These are phyloP conservation scores for Oxygymnocypris stewartii DNA, from an alignment of 2,113 vertebrate species.

Conservation along the genomic window DNA sequence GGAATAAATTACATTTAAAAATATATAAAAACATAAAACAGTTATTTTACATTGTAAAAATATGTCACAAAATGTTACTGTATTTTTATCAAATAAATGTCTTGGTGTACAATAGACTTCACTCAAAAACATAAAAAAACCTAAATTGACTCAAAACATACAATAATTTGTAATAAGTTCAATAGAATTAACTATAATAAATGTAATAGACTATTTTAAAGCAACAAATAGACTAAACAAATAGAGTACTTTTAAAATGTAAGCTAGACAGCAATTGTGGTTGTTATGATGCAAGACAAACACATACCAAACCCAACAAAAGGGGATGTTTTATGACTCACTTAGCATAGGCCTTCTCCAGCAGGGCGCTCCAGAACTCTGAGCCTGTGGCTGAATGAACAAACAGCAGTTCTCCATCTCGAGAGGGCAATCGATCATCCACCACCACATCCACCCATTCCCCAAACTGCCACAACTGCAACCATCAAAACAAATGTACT, in stretches of 20 bases:
- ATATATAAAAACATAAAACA: neutral
- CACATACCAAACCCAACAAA: neutral
- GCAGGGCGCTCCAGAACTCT: constrained; percentile 78
- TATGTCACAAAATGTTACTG: neutral
- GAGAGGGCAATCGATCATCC: constrained; percentile 76
- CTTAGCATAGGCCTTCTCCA: constrained; percentile 74
- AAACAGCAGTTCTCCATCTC: constrained; percentile 75
- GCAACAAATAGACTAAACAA: neutral
- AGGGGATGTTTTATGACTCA: constrained; percentile 47
- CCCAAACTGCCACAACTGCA: constrained; percentile 79
- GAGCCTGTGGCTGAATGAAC: constrained; percentile 74
- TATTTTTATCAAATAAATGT: neutral
- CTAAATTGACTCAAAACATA: no score
- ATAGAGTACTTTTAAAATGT: neutral
- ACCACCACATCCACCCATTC: constrained; percentile 78
- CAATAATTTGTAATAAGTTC: no score
- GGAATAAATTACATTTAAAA: neutral
- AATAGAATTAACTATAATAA: neutral
- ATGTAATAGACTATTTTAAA: neutral
- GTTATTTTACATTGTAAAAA: no score
- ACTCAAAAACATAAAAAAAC: no score
- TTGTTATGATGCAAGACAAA: neutral
- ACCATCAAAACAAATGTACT: constrained; percentile 17
- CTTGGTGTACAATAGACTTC: neutral
- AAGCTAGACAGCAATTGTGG: neutral